Conservation (phyloP, 2,888 invertebrate species). For the Marasmarcha lunaedactyla region DNA sequence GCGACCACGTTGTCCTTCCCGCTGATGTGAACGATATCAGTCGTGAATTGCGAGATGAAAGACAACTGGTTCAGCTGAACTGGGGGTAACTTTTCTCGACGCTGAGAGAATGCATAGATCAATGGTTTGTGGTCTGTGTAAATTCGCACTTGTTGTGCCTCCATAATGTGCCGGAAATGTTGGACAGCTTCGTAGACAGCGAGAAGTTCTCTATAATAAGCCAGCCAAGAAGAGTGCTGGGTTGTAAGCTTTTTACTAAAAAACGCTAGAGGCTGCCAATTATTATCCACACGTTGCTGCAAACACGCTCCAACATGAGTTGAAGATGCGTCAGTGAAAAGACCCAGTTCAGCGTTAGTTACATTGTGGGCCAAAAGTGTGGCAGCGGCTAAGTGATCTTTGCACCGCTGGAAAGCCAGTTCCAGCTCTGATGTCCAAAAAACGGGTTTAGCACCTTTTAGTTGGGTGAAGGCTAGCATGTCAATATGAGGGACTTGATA, state of each 20-base stretch:
- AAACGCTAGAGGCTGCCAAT: conserved; percentile 16
- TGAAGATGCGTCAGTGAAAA: conserved; percentile 12
- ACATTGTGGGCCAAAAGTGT: conserved; percentile 5
- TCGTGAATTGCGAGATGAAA: conserved; percentile 13
- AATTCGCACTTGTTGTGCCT: conserved; percentile 11
- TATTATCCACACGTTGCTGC: conserved; percentile 7
- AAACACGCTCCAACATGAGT: conserved; percentile 11
- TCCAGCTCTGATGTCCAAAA: conserved; percentile 5
- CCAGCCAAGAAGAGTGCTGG: conserved; percentile 11
- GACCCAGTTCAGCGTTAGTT: conserved; percentile 2
- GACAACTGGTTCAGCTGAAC: conserved; percentile 13
- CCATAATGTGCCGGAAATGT: conserved; percentile 16
- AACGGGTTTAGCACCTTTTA: conserved; percentile 5
- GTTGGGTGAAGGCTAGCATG: conserved; percentile 2
- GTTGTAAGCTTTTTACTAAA: conserved; percentile 14
- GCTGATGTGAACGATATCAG: no score
- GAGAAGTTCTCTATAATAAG: conserved; percentile 16
- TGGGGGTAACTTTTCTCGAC: conserved; percentile 13
- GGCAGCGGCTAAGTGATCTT: not conserved
- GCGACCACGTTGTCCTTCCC: no score
- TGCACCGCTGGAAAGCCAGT: conserved; percentile 3
- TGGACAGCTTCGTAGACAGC: conserved; percentile 15
- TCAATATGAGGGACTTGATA: not conserved
- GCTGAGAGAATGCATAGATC: conserved; percentile 13
- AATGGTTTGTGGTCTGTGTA: conserved; percentile 16